Evolutionary conservation across 2,113 vertebrate genomes (phyloP), one percentile per base, ranked within the genome.

Genomic region (Odocoileus hemionus): DNA sequence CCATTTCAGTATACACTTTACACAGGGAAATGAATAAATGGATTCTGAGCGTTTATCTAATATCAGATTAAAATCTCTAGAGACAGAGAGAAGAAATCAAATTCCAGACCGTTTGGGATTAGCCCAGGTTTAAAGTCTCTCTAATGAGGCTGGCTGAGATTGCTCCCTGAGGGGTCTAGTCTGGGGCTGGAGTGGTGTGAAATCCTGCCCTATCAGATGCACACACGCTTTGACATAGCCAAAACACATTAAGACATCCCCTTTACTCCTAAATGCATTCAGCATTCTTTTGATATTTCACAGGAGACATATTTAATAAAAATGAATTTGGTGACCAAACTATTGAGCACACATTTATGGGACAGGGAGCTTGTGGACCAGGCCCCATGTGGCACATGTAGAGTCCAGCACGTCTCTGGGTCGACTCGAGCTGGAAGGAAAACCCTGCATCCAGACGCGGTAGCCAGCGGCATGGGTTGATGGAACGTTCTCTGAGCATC

Each of bases 11-110:
- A 17, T 9, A 64, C 6, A 55, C 15, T 96, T 86, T 57, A 76
- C 43, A 82, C 7, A 54, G 23, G 70, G 39, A 79, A 95, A 84
- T 85, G 67, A 93, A 97, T 52, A 95, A 90, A 67, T 70, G 61
- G 39, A 74, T 94, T 60, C 52, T 1, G 58, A 95, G 28, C 2
- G 93, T 91, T 96, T 91, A 61, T 78, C 70, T 95, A 52, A 91
- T 97, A 50, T 94, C 57, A 79, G 33, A 95, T 97, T 95, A 28
- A 8, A 79, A 7, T 96, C 64, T 86, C 36, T 83, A 58, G 36
- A 93, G 93, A 95, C 3, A 2, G 26, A 0, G 76, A 70, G 28
- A 9, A 1, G 16, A 91, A 74, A 78, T 93, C 54, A 82, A 93
- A 95, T 45, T 52, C 28, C 39, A 25, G 16, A 64, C 33, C 25